Base-by-base conservation (phyloP, 2,113 vertebrate species). In the Centropristis striata region DNA sequence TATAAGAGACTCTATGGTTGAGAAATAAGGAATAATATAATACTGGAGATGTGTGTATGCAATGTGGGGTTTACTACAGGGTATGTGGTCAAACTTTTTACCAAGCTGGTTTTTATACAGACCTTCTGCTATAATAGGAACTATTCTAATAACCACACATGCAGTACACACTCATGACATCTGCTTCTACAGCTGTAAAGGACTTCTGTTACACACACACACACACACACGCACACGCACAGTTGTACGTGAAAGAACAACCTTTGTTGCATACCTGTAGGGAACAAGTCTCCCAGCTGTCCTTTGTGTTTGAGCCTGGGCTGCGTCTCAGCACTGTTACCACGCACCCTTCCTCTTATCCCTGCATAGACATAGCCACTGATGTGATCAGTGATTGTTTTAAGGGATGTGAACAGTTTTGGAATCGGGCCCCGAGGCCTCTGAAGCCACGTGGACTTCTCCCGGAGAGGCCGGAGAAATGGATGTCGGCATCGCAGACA, bases 221-320 rank as follows among this genome's bases (percentile, higher is more conserved):
- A 84, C 87, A 86, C 72, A 71, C 55, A 69, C 68, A 67, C 72
- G 68, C 21, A 63, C 63, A 78, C 61, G 51, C 58, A 73, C 77
- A 80, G 36, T 16, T 53, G 7, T 39, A 83, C 8, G 1, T 73
- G 71, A 64, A 80, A 75, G 53, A 81, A 76, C 68, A 81, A 78
- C 71, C 74, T 88, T 46, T 90, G 77, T 85, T 87, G 85, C 84
- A 77, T 71, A 78, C 79, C 86, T 85, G 77, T 85, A 84, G 63
- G 70, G 74, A 84, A 77, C 44, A n/a, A 71, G 55, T 86, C 75
- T 86, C 68, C 73, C 76, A 32, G 71, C 78, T 89, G 57, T 86
- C 74, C 66, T 88, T 78, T 70, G 70, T 90, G 78, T 90, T 78
- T 85, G 81, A 80, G 50, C 74, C 75, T 76, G 75, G 67, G 72